Evolutionary conservation across 2,113 vertebrate species (phyloP).

Genomic region (Edolisoma coerulescens): DNA sequence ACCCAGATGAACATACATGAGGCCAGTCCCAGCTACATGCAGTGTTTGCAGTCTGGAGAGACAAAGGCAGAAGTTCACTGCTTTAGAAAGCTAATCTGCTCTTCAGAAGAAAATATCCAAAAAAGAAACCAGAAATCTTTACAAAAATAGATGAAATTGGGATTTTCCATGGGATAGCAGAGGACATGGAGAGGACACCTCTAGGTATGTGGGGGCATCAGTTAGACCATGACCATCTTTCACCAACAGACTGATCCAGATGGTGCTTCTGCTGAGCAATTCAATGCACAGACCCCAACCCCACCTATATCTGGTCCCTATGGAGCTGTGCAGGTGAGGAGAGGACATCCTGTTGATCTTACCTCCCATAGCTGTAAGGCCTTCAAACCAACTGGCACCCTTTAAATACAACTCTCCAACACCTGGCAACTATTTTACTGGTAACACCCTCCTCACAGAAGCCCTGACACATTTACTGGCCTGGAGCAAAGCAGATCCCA

Average conservation of each 20-base stretch:
- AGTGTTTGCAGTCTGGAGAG: background rate
- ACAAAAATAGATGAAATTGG: background rate
- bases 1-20: background rate
- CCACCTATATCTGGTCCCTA: background rate
- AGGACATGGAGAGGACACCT: background rate
- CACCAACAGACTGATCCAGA: background rate
- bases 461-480: background rate
- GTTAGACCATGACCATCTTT: background rate
- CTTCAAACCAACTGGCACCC: background rate
- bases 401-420: background rate
- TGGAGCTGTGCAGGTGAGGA: background rate
- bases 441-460: background rate
- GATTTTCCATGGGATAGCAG: background rate
- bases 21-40: background rate
- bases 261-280: background rate
- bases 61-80: background rate
- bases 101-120: background rate
- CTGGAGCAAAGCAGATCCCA: background rate
- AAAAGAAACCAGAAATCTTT: background rate
- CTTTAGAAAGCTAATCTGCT: background rate
- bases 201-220: background rate
- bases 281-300: background rate
- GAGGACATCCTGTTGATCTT: background rate
- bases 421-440: background rate
- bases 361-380: background rate